These are phyloP conservation scores for Pantherophis alleghaniensis DNA, from an alignment of 2,797 vertebrate genomes.

Conservation along the genomic window DNA sequence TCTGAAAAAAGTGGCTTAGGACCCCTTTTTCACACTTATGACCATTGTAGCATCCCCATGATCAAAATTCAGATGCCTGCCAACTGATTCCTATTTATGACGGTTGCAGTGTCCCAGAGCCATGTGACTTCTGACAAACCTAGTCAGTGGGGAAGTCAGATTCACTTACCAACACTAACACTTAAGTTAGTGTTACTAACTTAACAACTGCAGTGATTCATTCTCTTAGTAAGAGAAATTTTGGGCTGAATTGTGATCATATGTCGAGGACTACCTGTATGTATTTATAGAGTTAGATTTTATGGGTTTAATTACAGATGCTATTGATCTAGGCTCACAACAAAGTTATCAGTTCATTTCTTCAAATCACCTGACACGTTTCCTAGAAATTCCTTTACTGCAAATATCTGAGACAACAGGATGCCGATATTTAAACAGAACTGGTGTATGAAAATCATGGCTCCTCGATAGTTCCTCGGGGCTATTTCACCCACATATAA, in stretches of 20 bases:
- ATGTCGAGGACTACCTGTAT: background rate
- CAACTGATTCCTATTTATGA: background rate
- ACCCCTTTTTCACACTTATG: background rate
- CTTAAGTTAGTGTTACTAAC: background rate
- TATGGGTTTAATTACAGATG: background rate
- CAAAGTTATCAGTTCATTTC: background rate
- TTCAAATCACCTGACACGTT: slow-evolving; percentile 66
- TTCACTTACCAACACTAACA: background rate
- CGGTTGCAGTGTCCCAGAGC: background rate
- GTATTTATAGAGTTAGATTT: background rate
- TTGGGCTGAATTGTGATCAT: background rate
- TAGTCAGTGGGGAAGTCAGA: background rate
- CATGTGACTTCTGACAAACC: background rate
- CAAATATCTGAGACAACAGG: slow-evolving; percentile 75
- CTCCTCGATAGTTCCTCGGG: slow-evolving; percentile 77
- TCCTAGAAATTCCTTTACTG: slow-evolving; percentile 72
- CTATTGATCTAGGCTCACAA: background rate
- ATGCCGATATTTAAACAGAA: slow-evolving; percentile 80
- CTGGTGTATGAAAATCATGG: slow-evolving; percentile 72
- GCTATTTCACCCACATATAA: slow-evolving; percentile 81
- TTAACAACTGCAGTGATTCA: background rate
- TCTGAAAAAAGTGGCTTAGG: background rate
- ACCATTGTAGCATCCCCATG: too few species aligned
- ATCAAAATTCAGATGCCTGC: too few species aligned
- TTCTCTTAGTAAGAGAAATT: background rate